Evolutionary conservation across 2,888 invertebrate species (phyloP).

Genomic region (Hermaeophaga mercurialis): DNA sequence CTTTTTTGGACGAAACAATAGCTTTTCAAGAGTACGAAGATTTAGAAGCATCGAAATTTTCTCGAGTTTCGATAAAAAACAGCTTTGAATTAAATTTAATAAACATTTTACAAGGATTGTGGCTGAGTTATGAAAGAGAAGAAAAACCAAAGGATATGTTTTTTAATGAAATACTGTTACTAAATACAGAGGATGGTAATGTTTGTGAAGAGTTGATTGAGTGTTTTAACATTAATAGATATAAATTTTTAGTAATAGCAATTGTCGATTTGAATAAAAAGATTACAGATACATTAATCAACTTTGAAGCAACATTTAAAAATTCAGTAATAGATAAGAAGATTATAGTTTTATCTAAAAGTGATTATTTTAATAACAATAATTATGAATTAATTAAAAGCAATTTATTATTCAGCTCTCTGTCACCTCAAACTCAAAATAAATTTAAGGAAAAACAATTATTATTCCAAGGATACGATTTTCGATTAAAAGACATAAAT

Average conservation of each 20-base stretch:
- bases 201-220: not conserved
- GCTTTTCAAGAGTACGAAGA: not conserved
- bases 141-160: slow-evolving; percentile 6
- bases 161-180: not conserved
- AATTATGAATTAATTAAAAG: not conserved
- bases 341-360: not conserved
- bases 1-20: not conserved
- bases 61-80: not conserved
- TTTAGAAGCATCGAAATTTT: not conserved
- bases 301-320: not conserved
- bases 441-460: not conserved
- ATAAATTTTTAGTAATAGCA: slow-evolving; percentile 2
- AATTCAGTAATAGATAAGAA: not conserved
- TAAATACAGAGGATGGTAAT: not conserved
- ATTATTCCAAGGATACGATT: not conserved
- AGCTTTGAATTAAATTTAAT: not conserved
- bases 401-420: not conserved
- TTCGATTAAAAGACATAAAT: not conserved
- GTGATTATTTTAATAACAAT: not conserved
- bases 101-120: slow-evolving; percentile 4
- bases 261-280: not conserved
- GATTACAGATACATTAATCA: not conserved
- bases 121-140: not conserved
- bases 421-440: not conserved
- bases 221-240: slow-evolving; percentile 1